Conservation (phyloP, 2,888 invertebrate genomes). For the Spodoptera littoralis region DNA sequence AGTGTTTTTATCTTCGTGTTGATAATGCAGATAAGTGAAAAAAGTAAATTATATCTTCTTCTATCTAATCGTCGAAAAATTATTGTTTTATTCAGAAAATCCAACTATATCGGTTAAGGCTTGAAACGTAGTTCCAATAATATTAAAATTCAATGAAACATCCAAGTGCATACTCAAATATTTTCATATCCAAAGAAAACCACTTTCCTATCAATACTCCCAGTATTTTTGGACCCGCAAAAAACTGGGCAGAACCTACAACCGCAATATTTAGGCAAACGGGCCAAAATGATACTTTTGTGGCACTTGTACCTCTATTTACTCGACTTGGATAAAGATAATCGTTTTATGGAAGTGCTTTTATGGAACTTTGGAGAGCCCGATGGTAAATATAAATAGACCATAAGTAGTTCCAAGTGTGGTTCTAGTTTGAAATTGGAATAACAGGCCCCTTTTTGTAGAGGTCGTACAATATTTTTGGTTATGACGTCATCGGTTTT, state of each 20-base stretch:
- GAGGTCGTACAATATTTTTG: not conserved
- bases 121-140: too few relatives aligned
- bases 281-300: conserved; percentile 16
- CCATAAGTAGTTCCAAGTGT: conserved; percentile 18
- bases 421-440: conserved; percentile 16
- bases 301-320: conserved; percentile 20
- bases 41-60: too few relatives aligned
- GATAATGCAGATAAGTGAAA: too few relatives aligned
- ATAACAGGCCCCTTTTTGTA: conserved; percentile 1
- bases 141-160: too few relatives aligned
- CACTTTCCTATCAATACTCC: too few relatives aligned
- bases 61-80: too few relatives aligned
- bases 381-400: conserved; percentile 36
- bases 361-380: conserved; percentile 21
- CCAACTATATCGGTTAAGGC: too few relatives aligned
- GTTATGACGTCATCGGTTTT: not conserved
- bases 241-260: conserved; percentile 38
- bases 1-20: too few relatives aligned
- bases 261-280: conserved; percentile 31
- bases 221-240: not conserved
- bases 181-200: too few relatives aligned
- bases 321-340: conserved; percentile 30
- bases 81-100: too few relatives aligned
- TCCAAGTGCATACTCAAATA: too few relatives aligned
- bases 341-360: conserved; percentile 34